A percentile compares a stretch with the other conserved stretches of the same genome.
Conservation (phyloP, 2,113 vertebrate genomes). For the Ondatra zibethicus region DNA sequence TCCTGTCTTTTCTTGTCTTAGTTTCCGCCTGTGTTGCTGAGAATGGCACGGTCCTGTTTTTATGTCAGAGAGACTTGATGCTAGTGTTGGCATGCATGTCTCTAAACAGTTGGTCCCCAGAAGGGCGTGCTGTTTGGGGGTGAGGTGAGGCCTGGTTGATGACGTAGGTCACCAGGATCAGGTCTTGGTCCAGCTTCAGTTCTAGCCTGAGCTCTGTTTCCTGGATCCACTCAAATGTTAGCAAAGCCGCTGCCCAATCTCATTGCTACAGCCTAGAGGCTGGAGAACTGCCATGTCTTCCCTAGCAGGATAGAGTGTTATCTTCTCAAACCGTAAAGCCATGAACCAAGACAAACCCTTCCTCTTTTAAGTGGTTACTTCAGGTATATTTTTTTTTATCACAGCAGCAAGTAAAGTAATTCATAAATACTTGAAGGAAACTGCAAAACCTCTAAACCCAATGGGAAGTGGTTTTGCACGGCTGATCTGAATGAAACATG, state of each 20-base stretch:
- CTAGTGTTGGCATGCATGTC: neutral
- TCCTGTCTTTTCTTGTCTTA: neutral
- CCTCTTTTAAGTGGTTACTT: neutral
- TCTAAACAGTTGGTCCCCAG: neutral
- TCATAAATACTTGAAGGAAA: neutral
- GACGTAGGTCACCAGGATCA: neutral
- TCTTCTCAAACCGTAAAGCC: neutral
- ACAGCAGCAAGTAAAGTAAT: neutral
- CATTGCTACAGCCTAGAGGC: no score
- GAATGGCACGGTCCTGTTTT: neutral
- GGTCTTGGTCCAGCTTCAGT: neutral
- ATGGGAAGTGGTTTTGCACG: neutral
- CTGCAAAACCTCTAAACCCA: neutral
- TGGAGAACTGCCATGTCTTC: neutral
- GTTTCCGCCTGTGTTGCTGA: neutral
- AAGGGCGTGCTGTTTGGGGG: neutral
- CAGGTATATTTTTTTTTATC: neutral
- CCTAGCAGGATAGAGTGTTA: rapidly evolving
- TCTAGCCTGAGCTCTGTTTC: neutral
- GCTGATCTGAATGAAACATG: neutral
- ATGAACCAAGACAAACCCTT: neutral
- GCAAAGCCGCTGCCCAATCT: neutral
- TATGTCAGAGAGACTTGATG: neutral
- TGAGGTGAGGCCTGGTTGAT: neutral
- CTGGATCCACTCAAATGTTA: neutral